Conservation (phyloP, 1,140 invertebrate species). For the Charaxes varanes region DNA sequence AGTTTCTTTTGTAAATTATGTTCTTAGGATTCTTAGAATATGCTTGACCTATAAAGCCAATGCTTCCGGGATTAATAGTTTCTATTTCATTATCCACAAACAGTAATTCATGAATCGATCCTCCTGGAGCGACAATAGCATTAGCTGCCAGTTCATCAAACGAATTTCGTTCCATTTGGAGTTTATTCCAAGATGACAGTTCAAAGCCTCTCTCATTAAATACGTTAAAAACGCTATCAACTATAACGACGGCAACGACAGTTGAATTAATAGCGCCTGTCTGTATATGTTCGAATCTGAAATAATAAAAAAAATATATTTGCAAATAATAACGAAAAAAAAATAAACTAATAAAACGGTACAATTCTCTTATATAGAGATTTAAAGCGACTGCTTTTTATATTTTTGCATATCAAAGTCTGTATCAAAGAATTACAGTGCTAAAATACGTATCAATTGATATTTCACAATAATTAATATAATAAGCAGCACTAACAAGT, state of each 20-base stretch:
- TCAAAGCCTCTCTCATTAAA: slow-evolving; percentile 74
- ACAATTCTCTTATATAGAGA: neutral
- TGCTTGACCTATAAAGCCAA: slow-evolving; percentile 75
- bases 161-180: slow-evolving; percentile 78
- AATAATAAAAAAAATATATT: slow-evolving; percentile 47
- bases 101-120: slow-evolving; percentile 71
- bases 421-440: too few relatives aligned
- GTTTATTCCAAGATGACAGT: slow-evolving; percentile 77
- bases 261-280: slow-evolving; percentile 78
- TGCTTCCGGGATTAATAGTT: slow-evolving; percentile 65
- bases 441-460: too few relatives aligned
- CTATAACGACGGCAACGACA: slow-evolving; percentile 76
- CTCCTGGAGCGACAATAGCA: slow-evolving; percentile 69
- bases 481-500: neutral
- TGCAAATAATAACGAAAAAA: slow-evolving; percentile 3
- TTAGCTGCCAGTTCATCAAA: slow-evolving; percentile 75
- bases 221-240: slow-evolving; percentile 76
- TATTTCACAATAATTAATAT: neutral
- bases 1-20: slow-evolving; percentile 76
- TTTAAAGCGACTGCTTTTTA: neutral
- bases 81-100: slow-evolving; percentile 79
- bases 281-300: slow-evolving; percentile 78
- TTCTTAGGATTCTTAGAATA: slow-evolving; percentile 53
- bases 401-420: too few relatives aligned
- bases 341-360: slow-evolving; percentile 3